A percentile compares a stretch with the other conserved stretches of the same genome.
Evolutionary conservation across 2,797 vertebrate genomes (phyloP).

Genomic region (Chrysolophus pictus): DNA sequence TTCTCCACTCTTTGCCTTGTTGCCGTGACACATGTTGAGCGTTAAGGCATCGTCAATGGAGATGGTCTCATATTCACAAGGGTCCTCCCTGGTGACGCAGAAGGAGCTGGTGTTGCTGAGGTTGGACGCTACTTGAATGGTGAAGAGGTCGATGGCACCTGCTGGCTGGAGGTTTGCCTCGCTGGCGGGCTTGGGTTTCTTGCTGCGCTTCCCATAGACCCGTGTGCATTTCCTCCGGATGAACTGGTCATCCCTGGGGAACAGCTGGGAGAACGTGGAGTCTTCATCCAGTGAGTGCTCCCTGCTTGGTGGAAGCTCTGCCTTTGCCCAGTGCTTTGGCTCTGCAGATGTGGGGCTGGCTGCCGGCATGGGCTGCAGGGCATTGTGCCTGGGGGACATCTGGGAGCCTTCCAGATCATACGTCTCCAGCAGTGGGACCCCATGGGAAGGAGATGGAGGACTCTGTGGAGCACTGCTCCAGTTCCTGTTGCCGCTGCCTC

Average conservation of each 20-base stretch:
- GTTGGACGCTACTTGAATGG: conserved; percentile 75
- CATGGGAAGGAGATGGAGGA: background rate
- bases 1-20: conserved; percentile 71
- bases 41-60: conserved; percentile 87
- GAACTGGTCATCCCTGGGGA: conserved; percentile 87
- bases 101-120: conserved; percentile 78
- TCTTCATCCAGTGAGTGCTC: conserved; percentile 86
- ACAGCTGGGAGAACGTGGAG: conserved; percentile 89
- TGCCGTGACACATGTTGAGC: conserved; percentile 86
- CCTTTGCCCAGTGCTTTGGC: background rate
- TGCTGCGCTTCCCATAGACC: conserved; percentile 91
- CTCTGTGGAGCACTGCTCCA: rapidly evolving
- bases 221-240: conserved; percentile 88
- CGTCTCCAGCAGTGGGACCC: background rate
- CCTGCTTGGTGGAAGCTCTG: background rate
- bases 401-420: background rate
- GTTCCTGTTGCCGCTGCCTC: rapidly evolving
- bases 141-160: conserved; percentile 48
- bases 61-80: conserved; percentile 85
- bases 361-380: rapidly evolving
- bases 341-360: background rate
- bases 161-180: conserved; percentile 51
- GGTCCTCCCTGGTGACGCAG: conserved; percentile 78
- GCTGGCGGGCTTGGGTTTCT: conserved; percentile 74
- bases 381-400: rapidly evolving